Percentiles rank a stretch among this genome's conserved stretches.
Conservation (phyloP, 2,797 vertebrate species). For the Eleutherodactylus coqui region DNA sequence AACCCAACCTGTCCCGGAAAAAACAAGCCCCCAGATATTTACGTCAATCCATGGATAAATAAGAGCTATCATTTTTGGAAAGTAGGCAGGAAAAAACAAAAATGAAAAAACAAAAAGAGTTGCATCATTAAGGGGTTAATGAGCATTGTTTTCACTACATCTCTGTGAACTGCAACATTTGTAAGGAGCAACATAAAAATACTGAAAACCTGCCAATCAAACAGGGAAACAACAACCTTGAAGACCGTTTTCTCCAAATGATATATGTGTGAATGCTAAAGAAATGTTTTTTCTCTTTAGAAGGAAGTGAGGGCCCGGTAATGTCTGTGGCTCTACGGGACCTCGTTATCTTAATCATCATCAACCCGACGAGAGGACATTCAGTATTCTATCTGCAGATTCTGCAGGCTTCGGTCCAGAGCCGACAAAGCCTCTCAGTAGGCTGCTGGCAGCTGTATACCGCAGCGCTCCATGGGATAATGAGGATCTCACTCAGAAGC, state of each 20-base stretch:
- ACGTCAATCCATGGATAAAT: no score
- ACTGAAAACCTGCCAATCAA: background rate
- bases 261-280: background rate
- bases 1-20: no score
- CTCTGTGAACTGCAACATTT: background rate
- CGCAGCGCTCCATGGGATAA: background rate
- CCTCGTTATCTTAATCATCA: constrained; percentile 17
- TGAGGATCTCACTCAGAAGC: constrained; percentile 1
- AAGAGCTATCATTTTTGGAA: no score
- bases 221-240: background rate
- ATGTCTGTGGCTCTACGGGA: background rate
- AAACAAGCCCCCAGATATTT: no score
- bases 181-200: background rate
- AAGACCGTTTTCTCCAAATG: background rate
- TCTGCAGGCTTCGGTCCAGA: constrained; percentile 15
- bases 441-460: constrained; percentile 18
- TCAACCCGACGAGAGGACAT: constrained; percentile 10
- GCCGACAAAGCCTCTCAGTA: constrained; percentile 15
- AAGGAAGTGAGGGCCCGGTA: background rate
- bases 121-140: no score
- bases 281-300: background rate
- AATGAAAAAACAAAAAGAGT: no score
- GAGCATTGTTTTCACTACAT: background rate
- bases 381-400: background rate
- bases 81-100: no score